A percentile compares a stretch with the other conserved stretches of the same genome.
Conservation (phyloP, 2,113 vertebrate genomes). For the Peromyscus maniculatus region DNA sequence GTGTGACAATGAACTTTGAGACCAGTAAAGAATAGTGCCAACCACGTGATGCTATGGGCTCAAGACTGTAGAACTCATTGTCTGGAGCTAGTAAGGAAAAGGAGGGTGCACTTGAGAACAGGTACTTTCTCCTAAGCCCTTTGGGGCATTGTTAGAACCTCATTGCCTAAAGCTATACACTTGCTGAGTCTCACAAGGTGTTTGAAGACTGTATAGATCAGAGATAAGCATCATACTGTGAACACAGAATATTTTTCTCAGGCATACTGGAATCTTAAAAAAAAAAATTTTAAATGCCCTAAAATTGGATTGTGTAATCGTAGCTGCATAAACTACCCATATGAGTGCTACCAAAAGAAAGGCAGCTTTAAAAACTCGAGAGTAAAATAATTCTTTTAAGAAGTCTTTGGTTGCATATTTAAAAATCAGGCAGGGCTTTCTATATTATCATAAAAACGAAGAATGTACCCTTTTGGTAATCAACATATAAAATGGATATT, state of each 20-base stretch:
- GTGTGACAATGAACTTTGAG: neutral
- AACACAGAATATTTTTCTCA: constrained; percentile 50
- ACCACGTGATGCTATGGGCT: neutral
- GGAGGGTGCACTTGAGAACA: neutral
- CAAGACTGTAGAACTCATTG: constrained; percentile 31
- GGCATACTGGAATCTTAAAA: constrained; percentile 32
- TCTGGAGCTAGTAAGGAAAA: constrained; percentile 30
- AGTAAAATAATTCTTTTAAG: constrained; percentile 23
- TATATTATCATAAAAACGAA: constrained; percentile 16
- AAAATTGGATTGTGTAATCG: constrained; percentile 50
- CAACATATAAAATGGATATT: neutral
- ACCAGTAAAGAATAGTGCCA: neutral
- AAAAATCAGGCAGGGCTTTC: neutral
- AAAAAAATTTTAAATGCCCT: constrained; percentile 60
- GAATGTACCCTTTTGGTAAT: constrained; percentile 14
- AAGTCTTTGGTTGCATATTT: neutral
- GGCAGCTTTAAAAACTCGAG: constrained; percentile 53
- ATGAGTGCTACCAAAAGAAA: constrained; percentile 36
- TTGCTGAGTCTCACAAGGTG: constrained; percentile 41
- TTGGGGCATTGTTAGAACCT: neutral
- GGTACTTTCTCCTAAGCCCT: neutral
- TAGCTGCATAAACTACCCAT: constrained; percentile 31
- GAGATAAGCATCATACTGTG: constrained; percentile 61
- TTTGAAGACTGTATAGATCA: constrained; percentile 71
- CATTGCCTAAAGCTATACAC: constrained; percentile 47